Evolutionary conservation across 2,113 vertebrate genomes (phyloP), one percentile per base, ranked within the genome.

Genomic region (Myotis yumanensis): DNA sequence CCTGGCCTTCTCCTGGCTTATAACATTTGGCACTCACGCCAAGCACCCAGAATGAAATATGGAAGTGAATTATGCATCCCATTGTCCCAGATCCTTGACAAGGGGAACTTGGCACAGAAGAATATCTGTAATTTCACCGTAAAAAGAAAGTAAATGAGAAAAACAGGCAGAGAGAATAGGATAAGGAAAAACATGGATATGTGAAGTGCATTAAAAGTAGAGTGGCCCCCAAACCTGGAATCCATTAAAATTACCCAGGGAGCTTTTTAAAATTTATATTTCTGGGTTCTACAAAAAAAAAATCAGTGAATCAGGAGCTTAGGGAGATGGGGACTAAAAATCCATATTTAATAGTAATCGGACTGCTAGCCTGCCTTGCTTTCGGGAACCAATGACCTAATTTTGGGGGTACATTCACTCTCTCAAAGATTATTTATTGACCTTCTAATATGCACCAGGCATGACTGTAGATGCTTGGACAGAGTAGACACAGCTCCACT

Each of bases 101-200:
- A 73, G 14, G 72, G 17, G 48, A 75, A 14, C 17, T 48, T 79
- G 77, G 15, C 37, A 88, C 2, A 4, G 25, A 46, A 51, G n/a
- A 46, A 66, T 62, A 71, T 46, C n/a, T 83, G 54, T 20, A 77
- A 54, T 92, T 81, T 95, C 25, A 73, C 23, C 18, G 15, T 69
- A 82, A 77, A 7, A 28, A 69, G 30, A 69, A 76, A 93, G 37
- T 37, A 94, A 89, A 82, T 96, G 89, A 95, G 95, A 90, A 96
- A 96, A 95, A 37, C 51, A 96, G 84, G 77, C 80, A 86, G 46
- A 90, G 14, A 20, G 43, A 86, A 32, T 11, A 83, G 17, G n/a
- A 12, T 72, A 72, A 81, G 37, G 28, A 51, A 92, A 95, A 92
- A 14, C 7, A 11, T 66, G 23, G 14, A 37, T 46, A 89, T 71